Percentiles rank a stretch among this genome's conserved stretches.
phyloP scores from a whole-genome alignment of 2,797 vertebrate genomes.

The Alexandromys oeconomus region DNA sequence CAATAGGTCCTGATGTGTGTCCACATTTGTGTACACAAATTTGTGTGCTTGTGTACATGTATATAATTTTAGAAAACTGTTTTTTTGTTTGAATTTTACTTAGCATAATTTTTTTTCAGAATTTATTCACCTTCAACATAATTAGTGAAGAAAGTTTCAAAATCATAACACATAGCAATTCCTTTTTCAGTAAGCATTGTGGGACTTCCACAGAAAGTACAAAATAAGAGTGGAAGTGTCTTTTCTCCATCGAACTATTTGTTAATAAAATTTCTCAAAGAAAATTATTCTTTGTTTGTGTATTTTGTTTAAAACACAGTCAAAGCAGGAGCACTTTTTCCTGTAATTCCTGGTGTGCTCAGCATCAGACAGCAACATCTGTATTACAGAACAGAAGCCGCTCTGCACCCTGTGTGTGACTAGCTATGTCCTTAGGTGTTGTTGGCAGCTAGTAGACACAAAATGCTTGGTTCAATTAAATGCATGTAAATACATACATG shows the following conservation, averaged over 20 bases:
- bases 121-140: neutral
- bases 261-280: neutral
- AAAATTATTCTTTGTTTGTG: neutral
- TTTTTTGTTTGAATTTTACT: conserved; percentile 22
- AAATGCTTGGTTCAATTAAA: neutral
- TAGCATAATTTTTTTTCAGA: neutral
- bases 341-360: neutral
- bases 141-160: neutral
- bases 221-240: neutral
- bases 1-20: neutral
- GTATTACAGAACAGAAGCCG: neutral
- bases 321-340: neutral
- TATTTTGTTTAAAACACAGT: neutral
- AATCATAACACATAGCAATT: neutral
- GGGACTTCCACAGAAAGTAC: neutral
- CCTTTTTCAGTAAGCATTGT: neutral
- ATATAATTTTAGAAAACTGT: neutral
- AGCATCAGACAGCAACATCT: neutral
- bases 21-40: neutral
- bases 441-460: too few species aligned
- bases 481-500: neutral
- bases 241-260: neutral
- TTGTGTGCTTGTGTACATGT: neutral
- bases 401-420: neutral
- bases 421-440: neutral